Conservation (phyloP, 2,797 vertebrate species). For the Eulemur albifrons region DNA sequence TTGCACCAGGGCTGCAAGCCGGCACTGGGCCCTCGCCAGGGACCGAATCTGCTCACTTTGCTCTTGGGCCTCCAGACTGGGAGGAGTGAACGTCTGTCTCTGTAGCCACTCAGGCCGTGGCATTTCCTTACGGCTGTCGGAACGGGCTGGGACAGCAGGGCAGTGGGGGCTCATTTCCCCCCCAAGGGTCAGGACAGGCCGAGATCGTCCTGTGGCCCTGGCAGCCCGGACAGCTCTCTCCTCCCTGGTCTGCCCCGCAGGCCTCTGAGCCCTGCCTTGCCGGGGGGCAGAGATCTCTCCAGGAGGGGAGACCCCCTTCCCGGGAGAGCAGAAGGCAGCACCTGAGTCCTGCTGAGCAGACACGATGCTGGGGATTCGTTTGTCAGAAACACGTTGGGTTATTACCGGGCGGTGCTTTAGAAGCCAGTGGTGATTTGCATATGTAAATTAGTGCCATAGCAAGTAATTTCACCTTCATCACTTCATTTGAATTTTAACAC, state of each 20-base stretch:
- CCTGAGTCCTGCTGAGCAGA: not conserved
- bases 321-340: not conserved
- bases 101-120: accelerated
- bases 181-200: not conserved
- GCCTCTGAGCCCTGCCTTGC: accelerated
- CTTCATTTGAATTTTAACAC: not conserved
- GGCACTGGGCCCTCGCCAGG: not conserved
- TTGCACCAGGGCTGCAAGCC: no score
- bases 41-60: not conserved
- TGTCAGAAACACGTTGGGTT: not conserved
- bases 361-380: not conserved
- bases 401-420: not conserved
- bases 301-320: not conserved
- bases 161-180: not conserved
- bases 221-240: accelerated
- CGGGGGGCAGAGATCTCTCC: not conserved
- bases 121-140: accelerated
- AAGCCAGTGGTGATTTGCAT: not conserved
- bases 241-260: not conserved
- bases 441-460: not conserved
- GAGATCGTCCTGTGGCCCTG: accelerated
- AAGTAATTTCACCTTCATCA: not conserved
- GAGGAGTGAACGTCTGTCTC: accelerated
- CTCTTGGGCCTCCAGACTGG: not conserved
- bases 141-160: not conserved